A percentile compares a stretch with the other conserved stretches of the same genome.
Conservation (phyloP, 2,888 invertebrate genomes). For the Thereva unica region DNA sequence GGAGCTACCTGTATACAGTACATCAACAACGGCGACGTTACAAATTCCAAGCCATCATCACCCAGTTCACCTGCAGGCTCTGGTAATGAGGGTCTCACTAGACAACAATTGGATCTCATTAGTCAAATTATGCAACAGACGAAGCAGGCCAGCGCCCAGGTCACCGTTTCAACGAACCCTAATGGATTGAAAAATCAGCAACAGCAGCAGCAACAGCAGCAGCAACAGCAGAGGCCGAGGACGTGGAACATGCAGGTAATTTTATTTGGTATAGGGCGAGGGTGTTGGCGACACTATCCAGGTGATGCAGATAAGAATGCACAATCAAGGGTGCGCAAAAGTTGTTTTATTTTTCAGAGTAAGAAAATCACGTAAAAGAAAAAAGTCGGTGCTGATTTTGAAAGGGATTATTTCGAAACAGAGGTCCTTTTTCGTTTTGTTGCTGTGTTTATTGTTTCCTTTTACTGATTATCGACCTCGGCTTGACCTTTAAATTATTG, state of each 20-base stretch:
- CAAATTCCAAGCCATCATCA: constrained; percentile 60
- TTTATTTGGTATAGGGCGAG: not conserved
- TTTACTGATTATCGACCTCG: too few relatives aligned
- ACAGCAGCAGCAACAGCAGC: constrained; percentile 49
- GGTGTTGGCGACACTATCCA: constrained; percentile 1
- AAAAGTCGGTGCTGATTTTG: too few relatives aligned
- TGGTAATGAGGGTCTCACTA: constrained; percentile 69
- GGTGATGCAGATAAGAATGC: too few relatives aligned
- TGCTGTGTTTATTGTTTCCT: too few relatives aligned
- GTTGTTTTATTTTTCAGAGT: too few relatives aligned
- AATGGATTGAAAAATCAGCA: constrained; percentile 50
- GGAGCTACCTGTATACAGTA: constrained; percentile 67
- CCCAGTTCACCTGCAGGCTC: constrained; percentile 54
- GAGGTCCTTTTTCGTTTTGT: too few relatives aligned
- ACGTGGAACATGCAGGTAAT: constrained; percentile 62
- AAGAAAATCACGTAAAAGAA: too few relatives aligned
- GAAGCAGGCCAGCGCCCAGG: constrained; percentile 64
- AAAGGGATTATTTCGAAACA: too few relatives aligned
- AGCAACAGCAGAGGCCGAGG: constrained; percentile 58
- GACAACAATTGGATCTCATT: constrained; percentile 74
- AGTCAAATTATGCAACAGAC: constrained; percentile 79
- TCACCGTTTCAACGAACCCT: constrained; percentile 55
- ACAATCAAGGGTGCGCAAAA: too few relatives aligned
- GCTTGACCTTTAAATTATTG: too few relatives aligned
- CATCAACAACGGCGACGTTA: constrained; percentile 58